A percentile compares a stretch with the other conserved stretches of the same genome.
Evolutionary conservation across 2,888 invertebrate genomes (phyloP).

Genomic region (Tineola bisselliella): DNA sequence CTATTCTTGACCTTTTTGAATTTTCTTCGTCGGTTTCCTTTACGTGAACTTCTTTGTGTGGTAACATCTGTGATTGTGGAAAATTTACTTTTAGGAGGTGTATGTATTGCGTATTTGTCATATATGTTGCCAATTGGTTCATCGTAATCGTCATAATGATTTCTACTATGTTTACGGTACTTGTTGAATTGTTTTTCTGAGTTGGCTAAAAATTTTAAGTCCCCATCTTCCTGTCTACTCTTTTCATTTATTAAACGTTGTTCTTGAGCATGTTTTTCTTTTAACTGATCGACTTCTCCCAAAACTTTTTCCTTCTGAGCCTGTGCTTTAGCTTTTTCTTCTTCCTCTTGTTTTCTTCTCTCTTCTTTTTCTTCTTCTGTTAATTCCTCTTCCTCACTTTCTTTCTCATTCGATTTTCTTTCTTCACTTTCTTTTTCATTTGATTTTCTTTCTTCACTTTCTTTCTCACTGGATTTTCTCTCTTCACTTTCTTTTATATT

Average conservation of each 20-base stretch:
- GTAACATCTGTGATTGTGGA: background rate
- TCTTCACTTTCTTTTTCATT: background rate
- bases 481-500: conserved; percentile 3
- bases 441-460: background rate
- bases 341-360: conserved; percentile 16
- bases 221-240: conserved; percentile 41
- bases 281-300: conserved; percentile 47
- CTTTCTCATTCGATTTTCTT: background rate
- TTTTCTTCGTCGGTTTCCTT: background rate
- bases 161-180: background rate
- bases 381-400: conserved; percentile 14
- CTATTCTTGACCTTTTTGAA: background rate
- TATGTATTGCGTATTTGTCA: background rate
- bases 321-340: conserved; percentile 21
- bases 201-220: background rate
- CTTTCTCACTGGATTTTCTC: conserved; percentile 5
- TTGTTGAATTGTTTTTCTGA: background rate
- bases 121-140: background rate
- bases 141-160: background rate
- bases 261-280: conserved; percentile 46
- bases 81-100: background rate
- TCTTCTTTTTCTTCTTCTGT: conserved; percentile 20
- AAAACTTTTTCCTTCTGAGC: conserved; percentile 45
- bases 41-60: background rate
- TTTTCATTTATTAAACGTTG: conserved; percentile 44